Conservation (phyloP, 2,113 vertebrate genomes). For the Rhagologus leucostigma region DNA sequence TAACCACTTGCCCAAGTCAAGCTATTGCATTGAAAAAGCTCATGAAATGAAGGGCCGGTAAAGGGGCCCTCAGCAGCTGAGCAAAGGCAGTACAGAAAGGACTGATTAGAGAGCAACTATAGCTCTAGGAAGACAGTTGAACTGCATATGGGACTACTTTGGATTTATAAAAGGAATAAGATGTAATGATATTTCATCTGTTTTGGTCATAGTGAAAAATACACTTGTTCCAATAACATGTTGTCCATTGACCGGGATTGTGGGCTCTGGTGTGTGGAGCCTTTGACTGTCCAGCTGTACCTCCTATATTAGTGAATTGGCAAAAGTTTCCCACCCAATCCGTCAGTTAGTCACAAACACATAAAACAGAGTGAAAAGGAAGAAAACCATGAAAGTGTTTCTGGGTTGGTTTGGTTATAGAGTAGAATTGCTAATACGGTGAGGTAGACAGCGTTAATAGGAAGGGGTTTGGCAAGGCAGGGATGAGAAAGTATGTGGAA, state of each 20-base stretch:
- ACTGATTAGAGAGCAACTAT: not conserved
- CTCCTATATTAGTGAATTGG: not conserved
- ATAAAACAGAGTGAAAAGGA: not conserved
- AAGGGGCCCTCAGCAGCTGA: not conserved
- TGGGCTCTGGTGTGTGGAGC: not conserved
- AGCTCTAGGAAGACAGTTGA: not conserved
- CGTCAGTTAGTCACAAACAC: not conserved
- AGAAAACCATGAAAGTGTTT: not conserved
- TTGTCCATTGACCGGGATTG: not conserved
- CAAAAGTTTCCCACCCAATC: not conserved
- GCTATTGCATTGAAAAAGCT: not conserved
- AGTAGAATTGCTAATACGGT: not conserved
- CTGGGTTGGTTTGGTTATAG: not conserved
- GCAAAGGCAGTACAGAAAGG: not conserved
- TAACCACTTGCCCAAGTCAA: not conserved
- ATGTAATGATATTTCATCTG: not conserved
- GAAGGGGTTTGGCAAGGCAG: not conserved
- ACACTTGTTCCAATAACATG: not conserved
- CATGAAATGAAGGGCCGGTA: not conserved
- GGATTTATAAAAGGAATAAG: not conserved
- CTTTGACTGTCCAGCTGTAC: not conserved
- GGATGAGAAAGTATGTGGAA: not conserved
- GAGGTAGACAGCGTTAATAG: too few relatives aligned
- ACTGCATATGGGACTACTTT: not conserved
- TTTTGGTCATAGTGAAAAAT: not conserved